Evolutionary conservation across 2,888 invertebrate genomes (phyloP), one percentile per base, ranked within the genome.

Genomic region (Phaonia tiefii): DNA sequence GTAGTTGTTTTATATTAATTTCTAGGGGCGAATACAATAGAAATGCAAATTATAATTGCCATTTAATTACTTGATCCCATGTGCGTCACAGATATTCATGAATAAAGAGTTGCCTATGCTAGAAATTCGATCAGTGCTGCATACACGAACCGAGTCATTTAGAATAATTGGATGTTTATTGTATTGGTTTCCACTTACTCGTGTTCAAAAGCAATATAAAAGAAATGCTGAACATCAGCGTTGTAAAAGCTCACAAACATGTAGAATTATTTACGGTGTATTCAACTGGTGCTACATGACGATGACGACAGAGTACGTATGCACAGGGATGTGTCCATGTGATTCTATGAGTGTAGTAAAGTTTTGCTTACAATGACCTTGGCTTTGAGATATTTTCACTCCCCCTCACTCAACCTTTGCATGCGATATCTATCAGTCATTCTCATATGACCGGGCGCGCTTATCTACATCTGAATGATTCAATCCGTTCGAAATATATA

Each of bases 321-420:
- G 22, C 51, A 26, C 58, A 20, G 54, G 42, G 22, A 37, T 56
- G 25, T 70, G 22, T 56, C 13, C 49, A 15, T 49, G 7, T 42
- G 22, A n/a, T 69, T 20, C 22, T 37, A n/a, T n/a, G n/a, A n/a
- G 46, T 49, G 37, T 46, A 72, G 60, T 65, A 70, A 56, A 42
- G 39, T 26, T 26, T 44, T 20, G 42, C 13, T 17, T 22, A 37
- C 37, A 63, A 42, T 75, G 71, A 80, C 80, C 80, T 80, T 80
- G 80, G 54, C 80, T 77, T 77, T 80, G 80, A 77, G 74, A 80
- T 70, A 66, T 46, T 60, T 67, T 46, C 51, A 39, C 25, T 69
- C n/a, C 20, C 42, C 51, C 69, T 31, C 8, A 5, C 31, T 31
- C 31, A 31, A 3, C 31, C 31, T 31, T 8, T 31, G 8, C 31